Percentiles rank a stretch among this genome's conserved stretches.
These are phyloP conservation scores for Trachurus trachurus DNA, from an alignment of 2,797 vertebrate genomes.

Conservation along the genomic window DNA sequence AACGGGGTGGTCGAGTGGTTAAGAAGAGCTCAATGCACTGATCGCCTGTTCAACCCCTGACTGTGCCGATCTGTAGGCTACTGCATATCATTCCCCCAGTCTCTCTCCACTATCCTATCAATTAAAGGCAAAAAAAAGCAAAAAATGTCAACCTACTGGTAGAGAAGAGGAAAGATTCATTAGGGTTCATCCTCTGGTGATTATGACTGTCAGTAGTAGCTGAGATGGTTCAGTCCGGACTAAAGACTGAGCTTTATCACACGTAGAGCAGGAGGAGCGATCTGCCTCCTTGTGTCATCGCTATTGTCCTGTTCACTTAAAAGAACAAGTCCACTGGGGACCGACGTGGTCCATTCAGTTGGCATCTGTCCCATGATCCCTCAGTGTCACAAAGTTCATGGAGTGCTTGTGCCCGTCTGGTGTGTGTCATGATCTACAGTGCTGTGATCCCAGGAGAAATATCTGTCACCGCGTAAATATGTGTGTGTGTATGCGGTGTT, in stretches of 20 bases:
- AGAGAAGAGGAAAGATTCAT: background rate
- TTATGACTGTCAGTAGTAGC: background rate
- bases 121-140: no score
- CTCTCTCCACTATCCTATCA: no score
- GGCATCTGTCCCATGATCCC: constrained; percentile 70
- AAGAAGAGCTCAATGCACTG: no score
- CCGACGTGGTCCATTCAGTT: constrained; percentile 62
- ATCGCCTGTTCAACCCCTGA: no score
- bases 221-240: background rate
- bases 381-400: constrained; percentile 60
- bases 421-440: constrained; percentile 36
- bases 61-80: no score
- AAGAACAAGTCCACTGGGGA: constrained; percentile 48
- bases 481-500: background rate
- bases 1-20: no score
- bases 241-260: background rate
- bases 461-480: constrained; percentile 34
- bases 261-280: background rate
- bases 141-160: background rate
- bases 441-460: constrained; percentile 40
- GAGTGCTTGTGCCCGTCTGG: constrained; percentile 52
- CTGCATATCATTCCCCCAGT: no score
- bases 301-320: constrained; percentile 38
- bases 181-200: background rate
- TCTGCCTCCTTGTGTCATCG: constrained; percentile 22